A percentile compares a stretch with the other conserved stretches of the same genome.
Conservation (phyloP, 2,888 invertebrate species). For the Drosophila algonquin region DNA sequence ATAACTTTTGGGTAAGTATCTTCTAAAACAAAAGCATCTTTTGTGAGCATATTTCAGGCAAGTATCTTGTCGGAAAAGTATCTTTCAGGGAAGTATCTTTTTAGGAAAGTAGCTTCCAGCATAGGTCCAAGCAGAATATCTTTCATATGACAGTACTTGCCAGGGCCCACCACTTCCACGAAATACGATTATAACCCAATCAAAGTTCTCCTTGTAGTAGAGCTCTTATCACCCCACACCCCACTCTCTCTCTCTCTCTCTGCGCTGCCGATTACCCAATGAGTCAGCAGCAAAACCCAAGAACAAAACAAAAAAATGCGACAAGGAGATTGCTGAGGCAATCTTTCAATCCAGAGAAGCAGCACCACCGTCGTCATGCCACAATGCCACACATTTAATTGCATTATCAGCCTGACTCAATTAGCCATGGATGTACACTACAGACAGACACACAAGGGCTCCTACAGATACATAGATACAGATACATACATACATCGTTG, state of each 20-base stretch:
- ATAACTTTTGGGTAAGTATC: too few relatives aligned
- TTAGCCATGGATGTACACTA: slow-evolving; percentile 42
- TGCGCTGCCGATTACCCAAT: neutral
- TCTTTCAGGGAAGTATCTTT: too few relatives aligned
- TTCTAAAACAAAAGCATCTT: too few relatives aligned
- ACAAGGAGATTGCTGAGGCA: slow-evolving; percentile 17
- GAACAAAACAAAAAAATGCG: neutral
- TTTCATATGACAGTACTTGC: neutral
- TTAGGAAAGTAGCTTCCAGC: too few relatives aligned
- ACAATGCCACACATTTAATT: slow-evolving; percentile 49
- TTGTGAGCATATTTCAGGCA: too few relatives aligned
- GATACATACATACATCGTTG: neutral
- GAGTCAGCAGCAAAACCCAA: neutral
- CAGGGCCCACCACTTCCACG: neutral
- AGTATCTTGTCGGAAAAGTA: too few relatives aligned
- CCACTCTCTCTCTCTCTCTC: neutral
- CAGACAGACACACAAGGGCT: neutral
- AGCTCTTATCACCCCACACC: neutral
- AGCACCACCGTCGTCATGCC: slow-evolving; percentile 16
- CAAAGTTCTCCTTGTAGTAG: neutral
- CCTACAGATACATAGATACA: slow-evolving; percentile 2
- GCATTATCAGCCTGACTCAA: slow-evolving; percentile 71
- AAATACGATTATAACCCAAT: neutral
- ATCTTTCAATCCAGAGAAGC: slow-evolving; percentile 26
- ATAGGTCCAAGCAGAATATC: neutral